phyloP scores from a whole-genome alignment of 1,140 invertebrate genomes.

The Polyergus mexicanus region DNA sequence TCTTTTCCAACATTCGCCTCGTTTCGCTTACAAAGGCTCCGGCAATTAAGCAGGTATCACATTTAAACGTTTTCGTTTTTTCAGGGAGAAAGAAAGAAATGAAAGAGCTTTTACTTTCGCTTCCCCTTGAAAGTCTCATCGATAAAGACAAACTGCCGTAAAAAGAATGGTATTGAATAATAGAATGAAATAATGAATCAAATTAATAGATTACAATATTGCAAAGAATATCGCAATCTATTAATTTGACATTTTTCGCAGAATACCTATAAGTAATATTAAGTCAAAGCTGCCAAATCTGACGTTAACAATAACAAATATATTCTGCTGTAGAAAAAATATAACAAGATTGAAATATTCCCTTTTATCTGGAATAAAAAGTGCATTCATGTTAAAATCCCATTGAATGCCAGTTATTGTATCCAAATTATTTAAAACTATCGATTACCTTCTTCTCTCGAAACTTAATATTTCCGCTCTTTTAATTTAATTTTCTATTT shows the following conservation, averaged over 20 bases:
- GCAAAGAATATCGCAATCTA: background rate
- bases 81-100: background rate
- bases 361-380: no score
- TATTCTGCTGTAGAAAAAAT: no score
- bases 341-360: no score
- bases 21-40: constrained; percentile 75
- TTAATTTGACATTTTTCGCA: background rate
- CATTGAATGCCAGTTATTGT: no score
- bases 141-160: constrained; percentile 28
- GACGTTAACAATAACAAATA: no score
- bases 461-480: no score
- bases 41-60: constrained; percentile 76
- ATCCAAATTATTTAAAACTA: no score
- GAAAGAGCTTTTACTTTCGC: constrained; percentile 53
- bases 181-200: constrained; percentile 28
- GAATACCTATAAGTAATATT: background rate
- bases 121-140: constrained; percentile 22
- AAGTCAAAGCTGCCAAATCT: background rate
- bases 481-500: no score
- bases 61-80: constrained; percentile 60
- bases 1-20: constrained; percentile 63
- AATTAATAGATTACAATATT: constrained; percentile 56
- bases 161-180: constrained; percentile 63
- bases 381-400: no score
- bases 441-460: no score